phyloP scores from a whole-genome alignment of 2,888 invertebrate genomes.

The Thyatira batis region DNA sequence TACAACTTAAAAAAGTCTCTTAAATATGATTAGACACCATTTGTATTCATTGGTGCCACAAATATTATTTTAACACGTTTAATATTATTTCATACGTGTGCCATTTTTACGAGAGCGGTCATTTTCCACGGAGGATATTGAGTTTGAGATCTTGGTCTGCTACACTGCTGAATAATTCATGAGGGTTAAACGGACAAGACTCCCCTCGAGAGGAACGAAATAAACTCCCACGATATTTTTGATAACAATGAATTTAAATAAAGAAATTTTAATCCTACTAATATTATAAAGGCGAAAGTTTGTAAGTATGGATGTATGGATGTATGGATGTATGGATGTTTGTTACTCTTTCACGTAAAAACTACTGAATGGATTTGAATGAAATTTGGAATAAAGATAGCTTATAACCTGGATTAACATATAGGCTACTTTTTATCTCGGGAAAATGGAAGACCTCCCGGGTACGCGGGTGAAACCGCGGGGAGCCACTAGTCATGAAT shows the following conservation, averaged over 20 bases:
- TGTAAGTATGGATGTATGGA: no score
- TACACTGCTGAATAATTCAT: constrained; percentile 56
- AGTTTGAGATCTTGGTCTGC: constrained; percentile 45
- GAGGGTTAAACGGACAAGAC: constrained; percentile 56
- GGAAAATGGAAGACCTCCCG: no score
- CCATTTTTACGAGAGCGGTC: constrained; percentile 41
- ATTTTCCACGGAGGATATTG: constrained; percentile 44
- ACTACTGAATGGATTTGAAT: no score
- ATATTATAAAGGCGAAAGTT: no score
- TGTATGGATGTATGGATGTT: no score
- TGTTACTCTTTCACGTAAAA: no score
- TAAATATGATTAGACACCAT: constrained; percentile 4
- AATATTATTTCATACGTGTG: constrained; percentile 28
- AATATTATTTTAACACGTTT: constrained; percentile 18
- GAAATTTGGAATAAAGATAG: no score
- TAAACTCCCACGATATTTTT: constrained; percentile 50
- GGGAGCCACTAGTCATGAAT: no score
- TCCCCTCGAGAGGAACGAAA: constrained; percentile 32
- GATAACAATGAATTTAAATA: constrained; percentile 44
- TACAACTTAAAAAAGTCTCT: neutral
- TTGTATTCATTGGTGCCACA: constrained; percentile 17
- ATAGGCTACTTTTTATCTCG: no score
- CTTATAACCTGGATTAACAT: no score
- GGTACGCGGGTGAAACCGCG: no score
- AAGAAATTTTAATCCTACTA: constrained; percentile 12